These are phyloP conservation scores for Spodoptera littoralis DNA, from an alignment of 2,888 invertebrate genomes.

Conservation along the genomic window DNA sequence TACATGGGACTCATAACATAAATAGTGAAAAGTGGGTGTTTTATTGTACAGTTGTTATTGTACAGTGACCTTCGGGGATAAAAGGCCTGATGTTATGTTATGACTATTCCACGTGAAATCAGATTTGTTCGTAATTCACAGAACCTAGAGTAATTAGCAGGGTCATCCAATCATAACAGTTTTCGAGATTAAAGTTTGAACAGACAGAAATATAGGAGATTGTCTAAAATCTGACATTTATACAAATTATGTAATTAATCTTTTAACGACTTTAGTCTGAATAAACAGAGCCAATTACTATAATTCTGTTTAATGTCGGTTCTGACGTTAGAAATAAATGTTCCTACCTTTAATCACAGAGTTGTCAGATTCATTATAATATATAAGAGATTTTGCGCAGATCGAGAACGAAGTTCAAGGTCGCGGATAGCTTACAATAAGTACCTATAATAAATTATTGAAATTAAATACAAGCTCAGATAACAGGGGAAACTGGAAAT, in stretches of 20 bases:
- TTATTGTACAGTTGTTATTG: too few species aligned
- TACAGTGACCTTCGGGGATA: too few species aligned
- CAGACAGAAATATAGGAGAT: background rate
- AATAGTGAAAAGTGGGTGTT: too few species aligned
- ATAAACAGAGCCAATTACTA: slow-evolving; percentile 4
- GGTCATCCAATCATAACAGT: slow-evolving; percentile 5
- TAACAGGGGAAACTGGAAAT: too few species aligned
- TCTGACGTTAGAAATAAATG: slow-evolving; percentile 4
- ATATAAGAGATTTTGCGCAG: background rate
- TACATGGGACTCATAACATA: too few species aligned
- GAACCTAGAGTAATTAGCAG: background rate
- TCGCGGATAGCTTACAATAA: too few species aligned
- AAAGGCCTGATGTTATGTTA: too few species aligned
- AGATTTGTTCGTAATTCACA: too few species aligned
- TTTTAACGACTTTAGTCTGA: background rate
- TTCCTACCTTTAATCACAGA: background rate
- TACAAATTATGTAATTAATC: slow-evolving; percentile 17
- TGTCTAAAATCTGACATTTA: slow-evolving; percentile 10
- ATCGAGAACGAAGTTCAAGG: too few species aligned
- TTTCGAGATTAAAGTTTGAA: background rate
- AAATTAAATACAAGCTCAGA: too few species aligned
- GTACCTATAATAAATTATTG: too few species aligned
- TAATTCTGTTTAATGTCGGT: background rate
- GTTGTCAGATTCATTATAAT: background rate
- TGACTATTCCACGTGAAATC: too few species aligned